Percentiles rank a stretch among this genome's conserved stretches.
Conservation (phyloP, 2,797 vertebrate genomes). For the Acrossocheilus fasciatus region DNA sequence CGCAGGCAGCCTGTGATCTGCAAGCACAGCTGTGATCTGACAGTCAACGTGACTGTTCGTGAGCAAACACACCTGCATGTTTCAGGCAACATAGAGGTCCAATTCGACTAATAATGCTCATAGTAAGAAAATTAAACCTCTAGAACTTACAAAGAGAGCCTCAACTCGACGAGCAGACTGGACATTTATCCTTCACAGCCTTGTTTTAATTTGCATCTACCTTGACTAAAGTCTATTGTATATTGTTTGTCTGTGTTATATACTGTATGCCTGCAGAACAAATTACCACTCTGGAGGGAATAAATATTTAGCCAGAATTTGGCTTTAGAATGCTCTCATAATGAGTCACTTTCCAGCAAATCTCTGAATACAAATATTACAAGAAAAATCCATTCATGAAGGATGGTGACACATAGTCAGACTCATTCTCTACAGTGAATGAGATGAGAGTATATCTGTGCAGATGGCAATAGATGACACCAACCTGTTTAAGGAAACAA, state of each 20-base stretch:
- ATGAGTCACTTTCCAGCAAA: background rate
- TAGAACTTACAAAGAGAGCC: background rate
- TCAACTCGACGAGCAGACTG: background rate
- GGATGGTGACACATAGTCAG: background rate
- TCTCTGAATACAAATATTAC: slow-evolving; percentile 3
- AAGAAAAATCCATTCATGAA: background rate
- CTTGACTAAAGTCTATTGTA: background rate
- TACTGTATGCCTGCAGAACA: background rate
- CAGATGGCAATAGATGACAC: background rate
- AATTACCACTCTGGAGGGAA: background rate
- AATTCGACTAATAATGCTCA: background rate
- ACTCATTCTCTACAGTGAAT: background rate
- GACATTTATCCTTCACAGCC: background rate
- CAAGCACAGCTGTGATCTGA: slow-evolving; percentile 73
- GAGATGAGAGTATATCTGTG: background rate
- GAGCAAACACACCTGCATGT: slow-evolving; percentile 77
- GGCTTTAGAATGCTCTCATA: background rate
- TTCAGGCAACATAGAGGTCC: slow-evolving; percentile 69
- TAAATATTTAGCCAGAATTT: background rate
- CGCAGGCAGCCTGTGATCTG: slow-evolving; percentile 69
- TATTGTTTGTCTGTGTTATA: slow-evolving; percentile 3
- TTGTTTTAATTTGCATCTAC: background rate
- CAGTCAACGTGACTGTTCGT: slow-evolving; percentile 62
- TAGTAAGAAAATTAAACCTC: background rate
- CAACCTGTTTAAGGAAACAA: slow-evolving; percentile 1